These are phyloP conservation scores for Antigone vipio DNA, from an alignment of 2,113 vertebrate genomes.

Conservation along the genomic window DNA sequence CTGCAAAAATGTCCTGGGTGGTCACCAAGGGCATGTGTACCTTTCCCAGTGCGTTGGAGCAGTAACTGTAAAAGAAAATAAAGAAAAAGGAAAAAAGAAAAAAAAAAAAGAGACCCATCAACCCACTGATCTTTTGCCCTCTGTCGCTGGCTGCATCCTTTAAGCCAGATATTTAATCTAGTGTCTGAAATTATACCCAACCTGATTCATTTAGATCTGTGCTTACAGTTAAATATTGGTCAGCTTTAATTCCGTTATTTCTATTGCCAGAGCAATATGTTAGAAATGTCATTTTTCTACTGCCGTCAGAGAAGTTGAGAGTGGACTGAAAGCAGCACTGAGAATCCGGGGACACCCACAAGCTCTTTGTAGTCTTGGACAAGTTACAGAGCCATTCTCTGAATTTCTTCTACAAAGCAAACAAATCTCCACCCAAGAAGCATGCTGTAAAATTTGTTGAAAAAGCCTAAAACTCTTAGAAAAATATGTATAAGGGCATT, in stretches of 20 bases:
- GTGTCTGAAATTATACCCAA: not conserved
- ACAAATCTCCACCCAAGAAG: not conserved
- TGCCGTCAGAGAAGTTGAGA: not conserved
- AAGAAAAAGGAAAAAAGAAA: not conserved
- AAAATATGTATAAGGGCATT: rapidly evolving
- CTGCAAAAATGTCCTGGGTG: not conserved
- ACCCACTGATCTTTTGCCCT: not conserved
- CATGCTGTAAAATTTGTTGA: not conserved
- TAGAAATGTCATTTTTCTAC: not conserved
- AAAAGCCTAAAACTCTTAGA: not conserved
- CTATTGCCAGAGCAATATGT: not conserved
- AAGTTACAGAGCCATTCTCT: not conserved
- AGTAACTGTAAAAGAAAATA: not conserved
- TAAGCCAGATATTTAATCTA: not conserved
- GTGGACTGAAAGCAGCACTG: not conserved
- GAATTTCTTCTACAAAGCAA: not conserved
- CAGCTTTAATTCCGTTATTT: not conserved
- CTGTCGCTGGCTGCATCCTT: not conserved
- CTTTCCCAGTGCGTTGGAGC: not conserved
- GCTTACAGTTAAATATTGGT: not conserved
- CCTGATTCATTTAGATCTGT: not conserved
- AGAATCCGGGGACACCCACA: not conserved
- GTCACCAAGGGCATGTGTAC: not conserved
- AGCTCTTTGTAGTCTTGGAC: not conserved
- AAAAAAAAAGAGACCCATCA: not conserved